Conservation (phyloP, 2,888 invertebrate genomes). For the Thelaira solivaga region DNA sequence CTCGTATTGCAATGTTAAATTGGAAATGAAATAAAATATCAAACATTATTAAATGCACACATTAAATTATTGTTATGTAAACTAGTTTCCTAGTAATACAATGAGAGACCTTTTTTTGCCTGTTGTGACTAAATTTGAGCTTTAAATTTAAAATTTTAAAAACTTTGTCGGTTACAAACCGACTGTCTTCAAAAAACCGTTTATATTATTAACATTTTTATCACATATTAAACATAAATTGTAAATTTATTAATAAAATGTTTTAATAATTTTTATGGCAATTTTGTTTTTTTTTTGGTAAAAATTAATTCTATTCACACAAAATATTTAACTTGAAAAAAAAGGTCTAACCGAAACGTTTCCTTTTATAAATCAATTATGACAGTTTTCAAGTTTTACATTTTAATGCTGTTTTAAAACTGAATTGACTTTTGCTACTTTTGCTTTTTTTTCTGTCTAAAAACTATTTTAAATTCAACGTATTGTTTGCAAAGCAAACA, state of each 20-base stretch:
- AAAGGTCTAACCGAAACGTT: not conserved
- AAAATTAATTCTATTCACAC: slow-evolving; percentile 28
- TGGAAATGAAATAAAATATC: too few relatives aligned
- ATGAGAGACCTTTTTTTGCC: too few relatives aligned
- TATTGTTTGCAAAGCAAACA: not conserved
- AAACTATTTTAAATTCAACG: slow-evolving; percentile 44
- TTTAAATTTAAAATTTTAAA: not conserved
- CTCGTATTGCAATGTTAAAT: too few relatives aligned
- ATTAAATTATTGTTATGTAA: too few relatives aligned
- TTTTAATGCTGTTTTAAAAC: slow-evolving; percentile 15
- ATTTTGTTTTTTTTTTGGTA: not conserved
- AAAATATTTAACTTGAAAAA: not conserved
- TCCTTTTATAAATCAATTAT: slow-evolving; percentile 55
- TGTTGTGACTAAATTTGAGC: not conserved
- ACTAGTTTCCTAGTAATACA: too few relatives aligned
- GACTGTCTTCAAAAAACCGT: not conserved
- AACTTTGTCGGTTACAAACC: not conserved
- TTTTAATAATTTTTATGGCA: not conserved
- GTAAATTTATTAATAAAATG: not conserved
- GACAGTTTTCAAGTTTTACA: slow-evolving; percentile 22
- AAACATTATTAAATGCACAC: too few relatives aligned
- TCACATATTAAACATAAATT: slow-evolving; percentile 3
- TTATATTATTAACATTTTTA: not conserved
- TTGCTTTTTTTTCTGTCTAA: slow-evolving; percentile 2
- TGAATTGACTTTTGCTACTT: slow-evolving; percentile 15